phyloP scores from a whole-genome alignment of 2,888 invertebrate genomes.

The Xylocampa areola region DNA sequence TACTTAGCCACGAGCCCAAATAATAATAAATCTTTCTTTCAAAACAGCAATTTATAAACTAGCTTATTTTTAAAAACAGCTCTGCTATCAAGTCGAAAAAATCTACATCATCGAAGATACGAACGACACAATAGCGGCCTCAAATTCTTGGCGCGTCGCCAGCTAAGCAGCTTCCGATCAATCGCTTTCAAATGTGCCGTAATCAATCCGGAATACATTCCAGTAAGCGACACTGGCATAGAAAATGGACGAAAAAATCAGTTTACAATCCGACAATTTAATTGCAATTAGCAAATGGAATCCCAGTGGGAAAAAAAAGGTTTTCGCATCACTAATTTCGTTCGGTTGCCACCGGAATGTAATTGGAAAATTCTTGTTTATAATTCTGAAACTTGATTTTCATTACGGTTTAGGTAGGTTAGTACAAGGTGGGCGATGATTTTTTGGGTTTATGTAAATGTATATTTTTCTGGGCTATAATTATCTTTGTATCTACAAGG shows the following conservation, averaged over 20 bases:
- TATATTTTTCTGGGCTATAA: too few species aligned
- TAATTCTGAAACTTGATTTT: background rate
- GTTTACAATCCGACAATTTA: constrained; percentile 44
- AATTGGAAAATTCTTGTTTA: background rate
- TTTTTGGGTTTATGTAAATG: background rate
- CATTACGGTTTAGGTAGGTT: background rate
- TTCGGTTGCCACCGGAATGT: background rate
- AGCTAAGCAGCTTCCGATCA: constrained; percentile 41
- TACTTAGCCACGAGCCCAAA: too few species aligned
- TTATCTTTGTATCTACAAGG: too few species aligned
- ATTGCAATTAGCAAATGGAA: constrained; percentile 56
- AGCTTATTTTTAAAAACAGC: too few species aligned
- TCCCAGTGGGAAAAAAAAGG: constrained; percentile 23
- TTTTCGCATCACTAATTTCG: constrained; percentile 44
- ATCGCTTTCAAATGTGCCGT: constrained; percentile 30
- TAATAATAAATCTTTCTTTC: too few species aligned
- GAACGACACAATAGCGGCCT: constrained; percentile 3
- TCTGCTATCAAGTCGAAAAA: background rate
- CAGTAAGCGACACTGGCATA: constrained; percentile 18
- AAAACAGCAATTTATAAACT: too few species aligned
- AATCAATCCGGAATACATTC: constrained; percentile 46
- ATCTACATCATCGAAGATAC: background rate
- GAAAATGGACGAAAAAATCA: constrained; percentile 19
- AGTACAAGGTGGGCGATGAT: too few species aligned
- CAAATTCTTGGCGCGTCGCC: constrained; percentile 32